These are phyloP conservation scores for Petrolisthes cinctipes DNA, from an alignment of 2,888 invertebrate species.

Conservation along the genomic window DNA sequence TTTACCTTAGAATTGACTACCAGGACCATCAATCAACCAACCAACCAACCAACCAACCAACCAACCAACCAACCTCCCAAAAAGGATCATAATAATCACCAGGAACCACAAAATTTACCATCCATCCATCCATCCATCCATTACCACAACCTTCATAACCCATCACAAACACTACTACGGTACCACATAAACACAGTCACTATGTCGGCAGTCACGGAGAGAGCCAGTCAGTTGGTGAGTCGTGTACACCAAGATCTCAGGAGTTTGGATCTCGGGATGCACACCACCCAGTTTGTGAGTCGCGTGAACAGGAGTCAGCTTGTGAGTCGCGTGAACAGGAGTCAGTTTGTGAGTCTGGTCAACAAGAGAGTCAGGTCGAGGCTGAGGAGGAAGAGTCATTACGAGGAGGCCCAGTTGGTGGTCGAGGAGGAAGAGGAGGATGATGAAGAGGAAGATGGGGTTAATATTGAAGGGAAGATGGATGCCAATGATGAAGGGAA, in stretches of 20 bases:
- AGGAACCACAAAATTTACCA: background rate
- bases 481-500: background rate
- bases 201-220: background rate
- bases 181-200: background rate
- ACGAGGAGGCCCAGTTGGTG: background rate
- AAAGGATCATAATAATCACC: background rate
- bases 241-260: background rate
- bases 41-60: background rate
- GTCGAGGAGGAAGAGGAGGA: conserved; percentile 12
- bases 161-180: background rate
- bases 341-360: background rate
- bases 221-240: background rate
- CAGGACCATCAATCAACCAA: background rate
- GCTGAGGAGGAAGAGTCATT: conserved; percentile 1
- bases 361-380: background rate
- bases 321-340: too few species aligned
- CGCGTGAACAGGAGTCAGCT: too few species aligned
- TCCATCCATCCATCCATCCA: background rate
- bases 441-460: background rate
- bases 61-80: background rate
- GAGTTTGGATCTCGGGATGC: too few species aligned
- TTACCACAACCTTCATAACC: background rate
- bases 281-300: too few species aligned
- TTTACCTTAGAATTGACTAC: too few species aligned
- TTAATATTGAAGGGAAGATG: background rate